Conservation (phyloP, 2,797 vertebrate species). For the Eulemur albifrons region DNA sequence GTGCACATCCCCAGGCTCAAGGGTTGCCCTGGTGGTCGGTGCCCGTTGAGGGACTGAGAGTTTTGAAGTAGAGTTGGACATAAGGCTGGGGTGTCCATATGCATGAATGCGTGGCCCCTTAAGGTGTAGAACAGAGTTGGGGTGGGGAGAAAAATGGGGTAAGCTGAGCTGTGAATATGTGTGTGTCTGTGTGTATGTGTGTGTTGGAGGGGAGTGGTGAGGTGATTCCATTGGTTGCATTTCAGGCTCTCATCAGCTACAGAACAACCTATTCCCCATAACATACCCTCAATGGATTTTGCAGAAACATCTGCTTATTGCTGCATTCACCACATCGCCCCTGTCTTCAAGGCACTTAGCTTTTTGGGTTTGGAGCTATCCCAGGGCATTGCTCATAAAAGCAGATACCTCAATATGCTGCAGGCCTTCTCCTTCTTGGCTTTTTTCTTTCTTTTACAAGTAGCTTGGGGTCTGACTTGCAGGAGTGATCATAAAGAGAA, state of each 20-base stretch:
- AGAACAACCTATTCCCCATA: not conserved
- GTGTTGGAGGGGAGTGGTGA: rapidly evolving
- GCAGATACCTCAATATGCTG: not conserved
- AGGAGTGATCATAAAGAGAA: conserved; percentile 72
- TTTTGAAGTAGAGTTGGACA: not conserved
- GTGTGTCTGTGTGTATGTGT: not conserved
- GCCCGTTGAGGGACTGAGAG: not conserved
- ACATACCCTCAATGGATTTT: not conserved
- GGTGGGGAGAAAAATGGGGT: not conserved
- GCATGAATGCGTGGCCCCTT: not conserved
- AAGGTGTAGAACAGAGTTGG: not conserved
- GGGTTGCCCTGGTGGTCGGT: not conserved
- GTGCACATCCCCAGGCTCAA: not conserved
- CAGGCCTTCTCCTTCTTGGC: not conserved
- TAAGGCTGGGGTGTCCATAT: not conserved
- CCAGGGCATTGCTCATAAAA: not conserved
- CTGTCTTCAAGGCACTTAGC: not conserved
- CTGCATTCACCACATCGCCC: not conserved
- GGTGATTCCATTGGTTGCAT: not conserved
- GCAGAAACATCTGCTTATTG: not conserved
- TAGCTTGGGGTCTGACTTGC: conserved; percentile 60
- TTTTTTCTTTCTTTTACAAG: conserved; percentile 48
- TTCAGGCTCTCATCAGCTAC: not conserved
- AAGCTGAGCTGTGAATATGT: not conserved
- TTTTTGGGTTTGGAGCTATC: conserved; percentile 7